Percentiles rank a stretch among this genome's conserved stretches.
Evolutionary conservation across 1,140 invertebrate species (phyloP).

Genomic region (Tetraneura akinire): DNA sequence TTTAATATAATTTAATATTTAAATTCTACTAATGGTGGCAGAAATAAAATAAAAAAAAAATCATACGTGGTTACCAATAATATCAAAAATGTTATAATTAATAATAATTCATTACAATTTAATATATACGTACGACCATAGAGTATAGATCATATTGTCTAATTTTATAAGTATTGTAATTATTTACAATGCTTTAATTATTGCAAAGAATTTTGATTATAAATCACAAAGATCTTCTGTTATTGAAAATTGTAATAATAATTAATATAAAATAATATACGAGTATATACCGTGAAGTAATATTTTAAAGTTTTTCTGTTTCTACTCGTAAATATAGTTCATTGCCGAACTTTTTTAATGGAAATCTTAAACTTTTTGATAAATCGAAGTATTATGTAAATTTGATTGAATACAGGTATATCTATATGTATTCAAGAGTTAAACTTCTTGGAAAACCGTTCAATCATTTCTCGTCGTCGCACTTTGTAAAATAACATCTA

Average conservation of each 20-base stretch:
- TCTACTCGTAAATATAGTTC: not conserved
- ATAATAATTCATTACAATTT: too few relatives aligned
- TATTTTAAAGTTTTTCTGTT: too few relatives aligned
- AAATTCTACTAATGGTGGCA: too few relatives aligned
- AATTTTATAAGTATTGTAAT: too few relatives aligned
- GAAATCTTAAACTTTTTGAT: conserved; percentile 12
- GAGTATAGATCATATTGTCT: too few relatives aligned
- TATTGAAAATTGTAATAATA: not conserved
- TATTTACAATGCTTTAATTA: too few relatives aligned
- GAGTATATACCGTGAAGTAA: too few relatives aligned
- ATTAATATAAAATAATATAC: not conserved
- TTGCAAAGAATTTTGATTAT: conserved; percentile 16
- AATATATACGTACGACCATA: too few relatives aligned
- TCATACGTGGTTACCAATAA: too few relatives aligned
- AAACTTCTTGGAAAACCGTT: conserved; percentile 16
- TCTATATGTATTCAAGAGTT: conserved; percentile 7
- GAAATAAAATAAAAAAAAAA: too few relatives aligned
- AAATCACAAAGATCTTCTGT: not conserved
- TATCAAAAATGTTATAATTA: too few relatives aligned
- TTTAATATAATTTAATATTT: too few relatives aligned
- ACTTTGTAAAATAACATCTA: conserved; percentile 9
- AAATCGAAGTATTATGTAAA: conserved; percentile 31
- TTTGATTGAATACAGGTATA: not conserved
- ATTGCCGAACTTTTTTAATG: conserved; percentile 2
- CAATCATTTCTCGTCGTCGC: not conserved